These are phyloP conservation scores for Rhagophthalmus giganteus DNA, from an alignment of 2,888 invertebrate genomes.

Conservation along the genomic window DNA sequence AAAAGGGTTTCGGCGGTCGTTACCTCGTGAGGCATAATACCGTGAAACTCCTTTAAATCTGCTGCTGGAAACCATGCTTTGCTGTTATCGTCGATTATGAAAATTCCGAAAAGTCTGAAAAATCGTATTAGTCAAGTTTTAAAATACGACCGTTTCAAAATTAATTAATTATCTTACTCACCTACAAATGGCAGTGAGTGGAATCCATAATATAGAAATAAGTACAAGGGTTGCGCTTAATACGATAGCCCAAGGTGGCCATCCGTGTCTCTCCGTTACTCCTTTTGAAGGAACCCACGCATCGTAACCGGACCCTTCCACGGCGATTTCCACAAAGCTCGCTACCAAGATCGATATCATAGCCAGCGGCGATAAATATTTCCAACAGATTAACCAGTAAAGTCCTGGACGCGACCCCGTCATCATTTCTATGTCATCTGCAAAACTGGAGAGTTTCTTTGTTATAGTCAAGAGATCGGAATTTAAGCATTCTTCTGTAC, in stretches of 20 bases:
- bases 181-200: slow-evolving; percentile 79
- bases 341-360: slow-evolving; percentile 86
- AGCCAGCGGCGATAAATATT: slow-evolving; percentile 86
- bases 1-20: slow-evolving; percentile 75
- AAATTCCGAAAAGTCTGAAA: slow-evolving; percentile 75
- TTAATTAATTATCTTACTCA: slow-evolving; percentile 52
- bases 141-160: too few species aligned
- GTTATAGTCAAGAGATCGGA: too few species aligned
- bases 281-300: slow-evolving; percentile 80
- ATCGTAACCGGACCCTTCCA: slow-evolving; percentile 81
- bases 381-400: slow-evolving; percentile 95
- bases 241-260: slow-evolving; percentile 84
- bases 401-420: slow-evolving; percentile 84
- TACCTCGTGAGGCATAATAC: slow-evolving; percentile 82
- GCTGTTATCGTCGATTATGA: slow-evolving; percentile 84
- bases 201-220: slow-evolving; percentile 87
- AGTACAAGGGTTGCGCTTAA: slow-evolving; percentile 74
- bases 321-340: slow-evolving; percentile 78
- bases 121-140: too few species aligned
- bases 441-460: slow-evolving; percentile 77
- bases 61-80: slow-evolving; percentile 91
- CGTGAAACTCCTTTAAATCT: slow-evolving; percentile 86
- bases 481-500: too few species aligned
- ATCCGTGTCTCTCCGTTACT: slow-evolving; percentile 73
- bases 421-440: slow-evolving; percentile 94